Evolutionary conservation across 1,140 invertebrate species (phyloP).

Genomic region (Bicyclus anynana): DNA sequence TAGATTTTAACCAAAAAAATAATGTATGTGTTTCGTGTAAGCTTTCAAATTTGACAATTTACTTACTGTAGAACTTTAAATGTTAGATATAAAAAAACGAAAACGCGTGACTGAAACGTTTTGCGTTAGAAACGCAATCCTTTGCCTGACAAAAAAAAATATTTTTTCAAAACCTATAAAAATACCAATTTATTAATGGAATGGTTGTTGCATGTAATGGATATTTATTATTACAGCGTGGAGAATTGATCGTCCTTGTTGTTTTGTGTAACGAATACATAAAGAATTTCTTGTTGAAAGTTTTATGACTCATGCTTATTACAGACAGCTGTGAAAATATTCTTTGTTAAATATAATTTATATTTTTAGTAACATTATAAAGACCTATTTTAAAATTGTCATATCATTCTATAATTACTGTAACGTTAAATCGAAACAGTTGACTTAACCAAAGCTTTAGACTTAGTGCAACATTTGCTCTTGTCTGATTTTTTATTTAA

Average conservation of each 20-base stretch:
- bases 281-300: background rate
- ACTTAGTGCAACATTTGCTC: background rate
- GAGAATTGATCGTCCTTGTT: background rate
- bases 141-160: conserved; percentile 36
- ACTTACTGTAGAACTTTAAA: background rate
- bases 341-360: background rate
- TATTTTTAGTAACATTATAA: background rate
- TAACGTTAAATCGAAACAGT: no score
- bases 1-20: background rate
- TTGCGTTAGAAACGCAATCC: conserved; percentile 53
- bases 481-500: background rate
- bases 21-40: background rate
- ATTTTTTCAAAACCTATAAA: conserved; percentile 27
- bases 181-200: conserved; percentile 45
- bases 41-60: background rate
- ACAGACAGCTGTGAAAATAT: background rate
- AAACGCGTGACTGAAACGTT: conserved; percentile 41
- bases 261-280: background rate
- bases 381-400: background rate
- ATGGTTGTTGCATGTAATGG: conserved; percentile 27
- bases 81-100: background rate
- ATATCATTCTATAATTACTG: no score
- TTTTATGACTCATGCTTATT: background rate
- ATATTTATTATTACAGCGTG: background rate
- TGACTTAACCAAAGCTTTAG: background rate